These are phyloP conservation scores for Mnemiopsis leidyi DNA, from an alignment of 37 sponge, comb jelly and placozoan species.

Conservation along the genomic window DNA sequence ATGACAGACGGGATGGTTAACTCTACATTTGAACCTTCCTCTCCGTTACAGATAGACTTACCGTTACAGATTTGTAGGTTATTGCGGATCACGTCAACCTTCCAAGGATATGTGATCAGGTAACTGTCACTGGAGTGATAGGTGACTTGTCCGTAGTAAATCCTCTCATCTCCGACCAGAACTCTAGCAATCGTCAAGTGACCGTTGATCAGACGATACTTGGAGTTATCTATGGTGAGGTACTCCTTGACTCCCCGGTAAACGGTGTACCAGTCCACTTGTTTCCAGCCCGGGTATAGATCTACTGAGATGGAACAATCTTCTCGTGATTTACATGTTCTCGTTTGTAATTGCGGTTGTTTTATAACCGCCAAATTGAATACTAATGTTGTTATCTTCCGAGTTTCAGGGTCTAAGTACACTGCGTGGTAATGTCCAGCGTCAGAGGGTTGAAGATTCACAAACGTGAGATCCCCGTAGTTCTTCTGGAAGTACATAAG, in stretches of 20 bases:
- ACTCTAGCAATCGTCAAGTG: background rate
- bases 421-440: slow-evolving; percentile 9
- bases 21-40: background rate
- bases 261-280: background rate
- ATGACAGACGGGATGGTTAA: background rate
- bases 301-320: background rate
- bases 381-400: background rate
- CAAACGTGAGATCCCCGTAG: background rate
- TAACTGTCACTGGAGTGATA: background rate
- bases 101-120: slow-evolving; percentile 17
- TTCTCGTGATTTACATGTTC: background rate
- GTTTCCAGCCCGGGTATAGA: slow-evolving; percentile 9
- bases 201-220: background rate
- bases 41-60: background rate
- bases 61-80: background rate
- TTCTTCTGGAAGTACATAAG: background rate
- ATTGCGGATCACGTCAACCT: background rate
- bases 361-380: background rate
- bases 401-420: background rate
- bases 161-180: background rate
- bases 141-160: slow-evolving; percentile 35
- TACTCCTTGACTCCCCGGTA: background rate
- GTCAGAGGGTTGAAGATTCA: background rate
- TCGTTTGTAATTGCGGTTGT: background rate
- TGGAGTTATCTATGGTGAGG: background rate